Base-by-base conservation (phyloP, 2,113 vertebrate genomes). In the Peromyscus californicus region DNA sequence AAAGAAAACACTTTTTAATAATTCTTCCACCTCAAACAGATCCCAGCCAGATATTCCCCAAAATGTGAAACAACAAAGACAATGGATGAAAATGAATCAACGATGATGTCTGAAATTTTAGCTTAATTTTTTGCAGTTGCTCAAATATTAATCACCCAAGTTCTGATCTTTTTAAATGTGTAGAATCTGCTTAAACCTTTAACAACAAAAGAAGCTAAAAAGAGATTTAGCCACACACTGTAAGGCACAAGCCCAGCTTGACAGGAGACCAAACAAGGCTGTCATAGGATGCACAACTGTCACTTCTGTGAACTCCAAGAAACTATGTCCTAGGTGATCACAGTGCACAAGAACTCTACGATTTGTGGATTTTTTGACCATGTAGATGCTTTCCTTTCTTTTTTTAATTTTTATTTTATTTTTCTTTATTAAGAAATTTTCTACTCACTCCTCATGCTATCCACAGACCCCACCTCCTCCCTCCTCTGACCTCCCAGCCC, bases 141-240 rank as follows among this genome's bases (percentile, higher is more conserved):
- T 96, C 96, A 98, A 97, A 98, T 97, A 98, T 96, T 97, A 97
- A 96, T 98, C 96, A 98, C 65, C 93, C 82, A 85, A 59, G 89
- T 97, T 82, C 67, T 94, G 80, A 92, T 98, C 96, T 95, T 96
- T 96, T 91, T 96, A 97, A 96, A 96, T 95, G 93, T 67, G 78
- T 42, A 57, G 36, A 86, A 97, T 97, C 92, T 96, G 63, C 67
- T 65, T 95, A 96, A 97, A 72, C 70, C 39, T 95, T 90, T 75
- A 92, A 85, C 96, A 96, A 96, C 90, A 61, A 90, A 88, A 91
- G 91, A 95, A 83, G 19, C 80, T 92, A 86, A 93, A 89, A 78
- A 98, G 83, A 91, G 83, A 92, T 78, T 86, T 74, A 85, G 70
- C 33, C 26, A 29, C 31, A 75, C 2, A 7, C 24, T 51, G 7